These are phyloP conservation scores for Dufourea novaeangliae DNA, from an alignment of 1,140 invertebrate species.

Conservation along the genomic window DNA sequence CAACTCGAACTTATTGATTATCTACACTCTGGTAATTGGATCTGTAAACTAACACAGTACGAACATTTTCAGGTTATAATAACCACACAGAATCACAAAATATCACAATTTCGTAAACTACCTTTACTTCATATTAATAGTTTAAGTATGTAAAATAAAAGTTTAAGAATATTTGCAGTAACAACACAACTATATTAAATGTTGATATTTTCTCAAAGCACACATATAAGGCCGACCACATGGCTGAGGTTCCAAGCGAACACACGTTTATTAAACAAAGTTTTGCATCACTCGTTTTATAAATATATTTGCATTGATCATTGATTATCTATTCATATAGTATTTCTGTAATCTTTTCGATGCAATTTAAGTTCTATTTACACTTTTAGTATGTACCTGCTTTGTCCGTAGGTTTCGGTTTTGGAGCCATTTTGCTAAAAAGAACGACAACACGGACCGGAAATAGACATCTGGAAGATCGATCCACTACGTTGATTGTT, in stretches of 20 bases:
- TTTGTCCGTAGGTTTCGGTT: constrained; percentile 85
- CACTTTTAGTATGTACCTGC: constrained; percentile 80
- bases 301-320: background rate
- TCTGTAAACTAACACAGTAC: background rate
- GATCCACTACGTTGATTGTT: constrained; percentile 40
- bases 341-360: background rate
- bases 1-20: background rate
- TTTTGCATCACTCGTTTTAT: background rate
- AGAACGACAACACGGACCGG: constrained; percentile 53
- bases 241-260: background rate
- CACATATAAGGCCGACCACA: constrained; percentile 19
- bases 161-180: background rate
- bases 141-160: background rate
- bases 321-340: no score
- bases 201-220: background rate
- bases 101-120: background rate
- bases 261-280: background rate
- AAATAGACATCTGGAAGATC: constrained; percentile 5
- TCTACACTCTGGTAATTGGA: background rate
- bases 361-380: background rate
- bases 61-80: background rate
- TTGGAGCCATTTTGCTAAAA: constrained; percentile 86
- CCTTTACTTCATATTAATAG: background rate
- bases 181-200: no score
- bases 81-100: background rate